Evolutionary conservation across 2,113 vertebrate species (phyloP), one percentile per base, ranked within the genome.

Genomic region (Carettochelys insculpta): DNA sequence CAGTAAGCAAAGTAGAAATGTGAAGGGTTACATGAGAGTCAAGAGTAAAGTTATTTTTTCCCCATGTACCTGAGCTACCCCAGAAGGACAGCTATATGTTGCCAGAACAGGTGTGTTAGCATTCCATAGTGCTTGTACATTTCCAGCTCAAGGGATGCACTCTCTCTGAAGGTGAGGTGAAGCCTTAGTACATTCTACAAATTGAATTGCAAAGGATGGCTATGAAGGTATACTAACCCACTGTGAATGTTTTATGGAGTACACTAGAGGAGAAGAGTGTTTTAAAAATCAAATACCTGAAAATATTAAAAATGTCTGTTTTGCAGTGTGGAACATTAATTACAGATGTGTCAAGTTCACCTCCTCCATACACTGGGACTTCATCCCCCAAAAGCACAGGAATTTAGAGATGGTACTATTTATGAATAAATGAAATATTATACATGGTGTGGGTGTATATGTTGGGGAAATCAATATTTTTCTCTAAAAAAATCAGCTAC

Each of bases 211-310:
- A 6, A 68, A 5, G 82, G 20, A 41, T 11, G 31, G 5, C 47
- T 20, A 25, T 2, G 31, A 75, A 25, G 31, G 16, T 41, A 52
- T 68, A 25, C 78, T 31, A 12, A 87, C 14, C 7, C 11, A 8
- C 13, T 34, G 6, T 5, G 10, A 77, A 68, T 48, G 4, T 6
- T 82, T 82, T 82, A 34, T 78, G 52, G 68, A 78, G 47, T 0
- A 75, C 47, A 29, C 52, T 54, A 65, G 22, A 5, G 0, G 0
- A 38, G 22, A 12, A 82, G 0, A 0, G 58, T 19, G 8, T 13
- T 79, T n/a, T 4, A 41, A 52, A 78, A 53, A 53, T 43, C 24
- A 76, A 76, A 82, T 31, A 3, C 4, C 14, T 34, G 16, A 84
- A 52, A 75, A 10, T 79, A 2, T 2, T 19, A 4, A 25, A 47